Percentiles rank a stretch among this genome's conserved stretches.
phyloP scores from a whole-genome alignment of 2,113 vertebrate genomes.

The Tetrao urogallus region DNA sequence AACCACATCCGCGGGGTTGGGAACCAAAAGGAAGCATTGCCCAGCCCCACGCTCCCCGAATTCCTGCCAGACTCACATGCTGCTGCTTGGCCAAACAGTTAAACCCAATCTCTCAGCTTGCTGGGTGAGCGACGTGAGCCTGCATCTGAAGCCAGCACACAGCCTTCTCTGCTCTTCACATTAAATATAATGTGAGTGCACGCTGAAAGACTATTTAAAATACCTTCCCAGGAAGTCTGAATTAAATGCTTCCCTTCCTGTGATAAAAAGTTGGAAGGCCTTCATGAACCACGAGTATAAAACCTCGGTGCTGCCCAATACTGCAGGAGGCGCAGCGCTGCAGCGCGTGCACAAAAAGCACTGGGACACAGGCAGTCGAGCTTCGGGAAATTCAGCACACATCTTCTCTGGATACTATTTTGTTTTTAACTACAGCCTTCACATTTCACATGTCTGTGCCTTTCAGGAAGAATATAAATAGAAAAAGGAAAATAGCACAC shows the following conservation, averaged over 20 bases:
- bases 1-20: not conserved
- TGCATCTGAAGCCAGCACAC: not conserved
- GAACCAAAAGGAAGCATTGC: not conserved
- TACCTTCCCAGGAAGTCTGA: not conserved
- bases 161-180: not conserved
- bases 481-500: not conserved
- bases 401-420: not conserved
- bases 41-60: not conserved
- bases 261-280: not conserved
- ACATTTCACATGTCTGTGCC: not conserved
- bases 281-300: not conserved
- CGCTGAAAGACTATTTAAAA: not conserved
- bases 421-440: not conserved
- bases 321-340: not conserved
- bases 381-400: not conserved
- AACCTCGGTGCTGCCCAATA: not conserved
- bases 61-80: not conserved
- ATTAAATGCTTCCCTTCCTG: not conserved
- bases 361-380: not conserved
- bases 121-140: not conserved
- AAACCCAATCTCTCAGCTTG: not conserved
- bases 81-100: not conserved
- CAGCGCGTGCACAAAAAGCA: fast-evolving
- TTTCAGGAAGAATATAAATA: not conserved
- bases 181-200: not conserved